These are phyloP conservation scores for Hylaeus anthracinus DNA, from an alignment of 1,140 invertebrate species.

Conservation along the genomic window DNA sequence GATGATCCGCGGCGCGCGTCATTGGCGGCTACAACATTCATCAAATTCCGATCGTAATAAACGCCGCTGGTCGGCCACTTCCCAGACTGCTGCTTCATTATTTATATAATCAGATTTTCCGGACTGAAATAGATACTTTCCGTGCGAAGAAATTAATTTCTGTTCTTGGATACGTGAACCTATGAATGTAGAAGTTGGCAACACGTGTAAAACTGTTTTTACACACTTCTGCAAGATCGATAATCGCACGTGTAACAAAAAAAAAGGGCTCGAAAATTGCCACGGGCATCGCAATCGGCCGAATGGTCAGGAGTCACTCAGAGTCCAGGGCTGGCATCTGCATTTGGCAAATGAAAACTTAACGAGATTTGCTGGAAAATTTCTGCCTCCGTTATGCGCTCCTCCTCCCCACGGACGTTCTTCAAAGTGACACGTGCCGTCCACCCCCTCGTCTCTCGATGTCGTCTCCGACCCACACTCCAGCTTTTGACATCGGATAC, in stretches of 20 bases:
- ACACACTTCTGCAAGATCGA: background rate
- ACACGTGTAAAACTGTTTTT: too few species aligned
- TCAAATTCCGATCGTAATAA: conserved; percentile 43
- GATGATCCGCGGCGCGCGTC: conserved; percentile 44
- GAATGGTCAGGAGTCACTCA: conserved; percentile 32
- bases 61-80: background rate
- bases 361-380: conserved; percentile 67
- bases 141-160: too few species aligned
- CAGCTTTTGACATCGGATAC: conserved; percentile 69
- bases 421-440: conserved; percentile 76
- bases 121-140: too few species aligned
- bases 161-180: background rate
- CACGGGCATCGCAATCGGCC: conserved; percentile 22
- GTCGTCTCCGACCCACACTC: conserved; percentile 4
- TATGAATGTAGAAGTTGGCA: too few species aligned
- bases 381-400: conserved; percentile 27
- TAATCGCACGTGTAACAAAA: background rate
- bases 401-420: conserved; percentile 61
- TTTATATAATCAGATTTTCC: background rate
- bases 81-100: background rate
- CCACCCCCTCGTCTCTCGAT: background rate
- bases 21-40: conserved; percentile 17
- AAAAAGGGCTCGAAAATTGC: conserved; percentile 43
- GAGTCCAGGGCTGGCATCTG: conserved; percentile 21
- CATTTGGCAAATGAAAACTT: conserved; percentile 70